phyloP scores from a whole-genome alignment of 2,888 invertebrate genomes.

The Boloria euphrosyne region DNA sequence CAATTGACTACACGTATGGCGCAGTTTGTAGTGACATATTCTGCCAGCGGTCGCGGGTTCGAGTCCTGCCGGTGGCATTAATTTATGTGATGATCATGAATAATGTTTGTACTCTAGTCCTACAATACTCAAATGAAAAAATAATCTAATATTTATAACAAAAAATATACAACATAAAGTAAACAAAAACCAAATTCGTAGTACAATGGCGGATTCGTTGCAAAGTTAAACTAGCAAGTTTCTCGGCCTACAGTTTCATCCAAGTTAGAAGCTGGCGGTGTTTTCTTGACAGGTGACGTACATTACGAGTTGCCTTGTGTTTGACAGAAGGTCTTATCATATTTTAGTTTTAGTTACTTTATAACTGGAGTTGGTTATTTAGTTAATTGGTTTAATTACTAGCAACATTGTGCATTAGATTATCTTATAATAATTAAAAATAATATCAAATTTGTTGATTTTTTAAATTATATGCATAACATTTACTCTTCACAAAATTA shows the following conservation, averaged over 20 bases:
- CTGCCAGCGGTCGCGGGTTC: too few species aligned
- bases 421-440: too few species aligned
- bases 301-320: constrained; percentile 27
- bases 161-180: constrained; percentile 12
- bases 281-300: constrained; percentile 37
- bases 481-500: too few species aligned
- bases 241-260: constrained; percentile 23
- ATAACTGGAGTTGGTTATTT: not conserved
- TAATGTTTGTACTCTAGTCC: too few species aligned
- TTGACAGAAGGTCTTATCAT: constrained; percentile 31
- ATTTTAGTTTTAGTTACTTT: constrained; percentile 19
- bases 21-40: too few species aligned
- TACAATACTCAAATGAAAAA: not conserved
- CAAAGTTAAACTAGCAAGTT: constrained; percentile 23
- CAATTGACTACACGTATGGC: too few species aligned
- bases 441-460: too few species aligned
- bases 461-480: too few species aligned
- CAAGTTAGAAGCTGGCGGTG: constrained; percentile 23
- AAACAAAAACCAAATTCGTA: constrained; percentile 5
- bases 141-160: not conserved
- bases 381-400: not conserved
- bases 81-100: too few species aligned
- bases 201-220: constrained; percentile 16
- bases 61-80: too few species aligned
- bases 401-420: not conserved